Conservation (phyloP, 2,797 vertebrate species). For the Nothura maculosa region DNA sequence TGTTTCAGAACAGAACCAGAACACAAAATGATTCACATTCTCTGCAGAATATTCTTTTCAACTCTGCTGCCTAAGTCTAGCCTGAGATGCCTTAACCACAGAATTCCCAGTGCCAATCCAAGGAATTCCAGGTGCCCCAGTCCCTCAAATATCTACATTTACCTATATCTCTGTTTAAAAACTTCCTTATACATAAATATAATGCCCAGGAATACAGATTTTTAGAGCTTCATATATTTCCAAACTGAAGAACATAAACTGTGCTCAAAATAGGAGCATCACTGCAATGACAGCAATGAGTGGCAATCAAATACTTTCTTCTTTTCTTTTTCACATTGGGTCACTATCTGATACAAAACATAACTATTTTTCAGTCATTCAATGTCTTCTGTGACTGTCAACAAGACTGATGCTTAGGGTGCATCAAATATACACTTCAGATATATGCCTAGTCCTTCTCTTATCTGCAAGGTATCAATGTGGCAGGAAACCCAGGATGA, state of each 20-base stretch:
- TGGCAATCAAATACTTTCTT: constrained; percentile 2
- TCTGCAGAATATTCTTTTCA: too few relatives aligned
- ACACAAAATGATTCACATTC: neutral
- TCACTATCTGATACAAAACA: neutral
- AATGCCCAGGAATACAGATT: neutral
- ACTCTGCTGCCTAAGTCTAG: neutral
- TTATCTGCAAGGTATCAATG: neutral
- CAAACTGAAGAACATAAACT: neutral
- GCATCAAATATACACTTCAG: neutral
- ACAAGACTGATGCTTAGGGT: constrained; percentile 22
- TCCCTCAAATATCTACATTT: neutral
- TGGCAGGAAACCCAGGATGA: neutral
- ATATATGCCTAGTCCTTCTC: neutral
- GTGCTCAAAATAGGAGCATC: neutral
- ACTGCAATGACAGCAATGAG: neutral
- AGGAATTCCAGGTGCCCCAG: neutral
- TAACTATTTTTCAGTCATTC: constrained; percentile 31
- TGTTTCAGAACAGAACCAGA: neutral
- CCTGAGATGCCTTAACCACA: neutral
- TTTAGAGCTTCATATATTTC: neutral
- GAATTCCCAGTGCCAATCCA: neutral
- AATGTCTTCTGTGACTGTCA: constrained; percentile 1
- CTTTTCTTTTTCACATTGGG: constrained; percentile 3
- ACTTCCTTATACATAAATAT: neutral
- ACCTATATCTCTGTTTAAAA: neutral